Base-by-base conservation (phyloP, 2,113 vertebrate genomes). In the Eretmochelys imbricata region DNA sequence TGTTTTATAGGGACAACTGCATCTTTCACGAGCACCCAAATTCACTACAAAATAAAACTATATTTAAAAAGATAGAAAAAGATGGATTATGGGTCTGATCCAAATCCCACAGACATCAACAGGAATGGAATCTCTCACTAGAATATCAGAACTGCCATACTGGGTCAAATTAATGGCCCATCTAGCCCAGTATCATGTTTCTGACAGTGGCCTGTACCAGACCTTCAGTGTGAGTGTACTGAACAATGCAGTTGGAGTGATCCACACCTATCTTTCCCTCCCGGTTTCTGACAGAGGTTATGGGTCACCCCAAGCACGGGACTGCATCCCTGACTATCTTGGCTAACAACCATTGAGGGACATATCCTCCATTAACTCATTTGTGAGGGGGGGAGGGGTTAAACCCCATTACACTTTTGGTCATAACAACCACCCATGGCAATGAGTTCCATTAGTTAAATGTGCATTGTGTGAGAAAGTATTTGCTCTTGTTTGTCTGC, bases 1-100 rank as follows among this genome's bases (percentile, higher is more conserved):
- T 80, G 38, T 0, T 0, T 0, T 49, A 53, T 19, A 88, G 87
- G 54, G 49, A 82, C 75, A 82, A 38, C 19, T 22, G 1, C 14
- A 57, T 79, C 89, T 80, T 69, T 65, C 88, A 93, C 88, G 31
- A 95, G 69, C 0, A 95, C 5, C 1, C 4, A 72, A 59, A 20
- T 48, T 72, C 6, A 82, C 80, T 62, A 25, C 20, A 76, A 76
- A 76, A 76, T 76, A 46, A 76, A 76, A 46, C 11, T 42, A 42
- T 76, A 76, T 42, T 25, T 11, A 46, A 46, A 76, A 76, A 46
- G 38, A 42, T 35, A 0, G 1, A 78, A 72, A 82, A 82, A 22
- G 0, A 62, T 3, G 38, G 79, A 65, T 89, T 54, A 84, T 7
- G 81, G 87, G 84, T 69, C 8, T 27, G 87, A 46, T 29, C 5